Conservation (phyloP, 2,888 invertebrate species). For the Eumerus sabulonum region DNA sequence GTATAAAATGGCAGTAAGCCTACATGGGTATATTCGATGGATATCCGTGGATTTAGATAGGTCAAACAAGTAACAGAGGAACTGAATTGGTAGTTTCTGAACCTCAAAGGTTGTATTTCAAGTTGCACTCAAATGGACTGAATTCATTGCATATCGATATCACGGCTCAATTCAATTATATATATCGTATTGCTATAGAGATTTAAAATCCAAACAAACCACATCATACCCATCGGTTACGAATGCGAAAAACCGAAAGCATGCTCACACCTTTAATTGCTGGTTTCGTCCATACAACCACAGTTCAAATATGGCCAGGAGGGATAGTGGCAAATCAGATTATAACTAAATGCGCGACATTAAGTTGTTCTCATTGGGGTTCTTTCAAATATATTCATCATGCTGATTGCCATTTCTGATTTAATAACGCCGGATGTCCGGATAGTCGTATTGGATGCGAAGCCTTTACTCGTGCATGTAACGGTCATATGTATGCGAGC, state of each 20-base stretch:
- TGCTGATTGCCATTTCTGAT: slow-evolving; percentile 23
- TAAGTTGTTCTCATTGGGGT: slow-evolving; percentile 30
- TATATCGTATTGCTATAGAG: too few relatives aligned
- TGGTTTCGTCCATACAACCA: background rate
- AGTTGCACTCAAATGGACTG: too few relatives aligned
- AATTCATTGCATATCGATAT: too few relatives aligned
- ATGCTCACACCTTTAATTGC: slow-evolving; percentile 6
- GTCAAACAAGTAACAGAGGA: too few relatives aligned
- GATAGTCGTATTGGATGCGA: background rate
- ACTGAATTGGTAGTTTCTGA: too few relatives aligned
- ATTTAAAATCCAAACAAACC: background rate
- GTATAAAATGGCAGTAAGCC: too few relatives aligned
- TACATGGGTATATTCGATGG: too few relatives aligned
- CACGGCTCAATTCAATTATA: too few relatives aligned
- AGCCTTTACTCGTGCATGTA: background rate
- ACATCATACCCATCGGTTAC: background rate
- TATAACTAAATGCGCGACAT: slow-evolving; percentile 21
- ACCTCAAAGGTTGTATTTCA: too few relatives aligned
- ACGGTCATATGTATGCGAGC: too few relatives aligned
- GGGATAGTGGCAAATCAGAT: slow-evolving; percentile 29
- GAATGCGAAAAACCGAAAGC: slow-evolving; percentile 8
- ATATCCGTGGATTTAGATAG: too few relatives aligned
- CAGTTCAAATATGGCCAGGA: background rate
- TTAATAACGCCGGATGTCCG: slow-evolving; percentile 40
- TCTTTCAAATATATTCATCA: slow-evolving; percentile 29